Evolutionary conservation across 2,888 invertebrate species (phyloP), one percentile per base, ranked within the genome.

Genomic region (Odontomyia ornata): DNA sequence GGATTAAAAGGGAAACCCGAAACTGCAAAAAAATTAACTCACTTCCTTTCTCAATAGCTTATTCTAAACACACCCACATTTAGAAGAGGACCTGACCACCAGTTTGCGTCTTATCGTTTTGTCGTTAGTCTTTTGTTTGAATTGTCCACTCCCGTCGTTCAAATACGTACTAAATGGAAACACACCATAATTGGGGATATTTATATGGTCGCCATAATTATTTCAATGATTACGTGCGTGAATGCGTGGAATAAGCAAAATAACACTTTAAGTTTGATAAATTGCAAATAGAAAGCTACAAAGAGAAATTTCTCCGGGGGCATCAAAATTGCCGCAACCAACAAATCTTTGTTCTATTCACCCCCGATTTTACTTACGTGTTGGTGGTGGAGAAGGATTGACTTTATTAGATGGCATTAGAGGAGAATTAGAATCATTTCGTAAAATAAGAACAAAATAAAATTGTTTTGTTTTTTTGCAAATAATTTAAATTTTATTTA

Each of bases 131-230:
- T 69, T 23, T 25, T 47, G 43, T 67, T 11, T 36, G 5, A 69
- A 69, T 43, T 69, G 23, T 47, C 27, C 69, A 47, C 69, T 46
- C 46, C 30, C 47, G 69, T 30, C 27, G 47, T 69, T 27, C n/a
- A 47, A 13, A 30, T 30, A 69, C 36, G 36, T 9, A 36, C 69
- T 46, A 69, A 69, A 21, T 30, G 36, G 47, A 47, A 47, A 47
- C 9, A 47, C 11, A 47, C 15, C 15, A 13, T 11, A 27, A 69
- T 69, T 47, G 47, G 69, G 23, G 69, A 69, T 69, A 69, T 69
- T 69, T 69, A 69, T 69, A 69, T 25, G 25, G 30, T 47, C 69
- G 69, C 69, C 36, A 25, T 69, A 15, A 36, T 69, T 23, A 60
- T 60, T 60, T 60, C 43, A 30, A 15, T 62, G 25, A 27, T 62